Evolutionary conservation across 2,113 vertebrate species (phyloP).

Genomic region (Tyrannus savana): DNA sequence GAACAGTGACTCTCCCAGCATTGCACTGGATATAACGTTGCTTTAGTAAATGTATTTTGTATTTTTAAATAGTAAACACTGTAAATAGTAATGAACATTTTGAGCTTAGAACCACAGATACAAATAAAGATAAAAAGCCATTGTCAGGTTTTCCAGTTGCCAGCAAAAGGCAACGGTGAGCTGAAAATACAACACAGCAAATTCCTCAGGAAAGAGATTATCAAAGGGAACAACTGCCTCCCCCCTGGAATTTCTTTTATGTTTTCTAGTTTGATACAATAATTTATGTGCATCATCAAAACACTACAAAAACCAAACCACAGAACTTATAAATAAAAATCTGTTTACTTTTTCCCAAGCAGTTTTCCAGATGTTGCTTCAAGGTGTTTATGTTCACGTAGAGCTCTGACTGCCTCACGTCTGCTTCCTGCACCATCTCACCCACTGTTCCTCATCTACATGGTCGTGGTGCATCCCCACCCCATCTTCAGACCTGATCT

Average conservation of each 20-base stretch:
- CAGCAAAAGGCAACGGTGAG: background rate
- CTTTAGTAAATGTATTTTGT: background rate
- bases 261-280: background rate
- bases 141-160: background rate
- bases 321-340: background rate
- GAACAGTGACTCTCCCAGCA: fast-evolving
- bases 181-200: background rate
- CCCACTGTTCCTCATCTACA: background rate
- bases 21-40: fast-evolving
- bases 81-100: background rate
- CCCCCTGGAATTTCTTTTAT: background rate
- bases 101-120: background rate
- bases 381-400: background rate
- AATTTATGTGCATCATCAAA: constrained; percentile 31
- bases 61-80: background rate
- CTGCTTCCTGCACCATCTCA: background rate
- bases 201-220: constrained; percentile 1
- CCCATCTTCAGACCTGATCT: background rate
- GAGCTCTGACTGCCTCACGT: background rate
- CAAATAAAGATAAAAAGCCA: background rate
- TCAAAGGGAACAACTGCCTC: background rate
- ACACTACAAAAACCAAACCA: background rate
- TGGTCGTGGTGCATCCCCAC: background rate
- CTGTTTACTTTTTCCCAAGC: background rate
- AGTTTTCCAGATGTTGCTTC: background rate